Evolutionary conservation across 2,888 invertebrate genomes (phyloP), one percentile per base, ranked within the genome.

Genomic region (Anthrax anthrax): DNA sequence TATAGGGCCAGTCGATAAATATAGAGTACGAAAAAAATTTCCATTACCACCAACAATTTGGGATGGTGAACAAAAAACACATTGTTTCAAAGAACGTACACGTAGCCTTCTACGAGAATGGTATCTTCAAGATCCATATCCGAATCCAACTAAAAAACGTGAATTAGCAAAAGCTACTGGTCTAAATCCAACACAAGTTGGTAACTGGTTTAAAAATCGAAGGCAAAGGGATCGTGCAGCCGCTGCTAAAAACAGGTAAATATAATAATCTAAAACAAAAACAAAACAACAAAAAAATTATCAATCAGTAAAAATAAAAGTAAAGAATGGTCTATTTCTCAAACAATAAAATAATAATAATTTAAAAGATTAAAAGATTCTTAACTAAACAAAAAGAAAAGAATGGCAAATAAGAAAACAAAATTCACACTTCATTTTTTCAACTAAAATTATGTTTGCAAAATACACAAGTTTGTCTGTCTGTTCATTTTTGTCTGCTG

Each of bases 61-160:
- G 91, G 92, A 92, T 68, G 92, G 92, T 41, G 92, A 94, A 62
- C 91, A 92, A 69, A 94, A 92, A 70, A 92, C 90, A 14, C 92
- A 94, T 64, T 94, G 92, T 69, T 94, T 92, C 70, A 94, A 94
- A 75, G 89, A 98, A 72, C 73, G 95, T 54, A 97, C 98, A 62
- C 72, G 97, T 56, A 90, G 91, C 58, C 74, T 96, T 55, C 75
- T 98, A 55, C 73, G 97, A 51, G 97, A 98, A 73, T 97, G 96
- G 94, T 98, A 98, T 70, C 80, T 96, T 47, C 91, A 94, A 71
- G 96, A 90, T 71, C 89, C 90, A n/a, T 92, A 91, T 71, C 92
- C 90, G 47, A 91, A 91, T 70, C 92, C 92, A 37, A 85, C 87
- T 52, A 92, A 92, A 72, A 92, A 92, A 69, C 72, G 89, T 54